Base-by-base conservation (phyloP, 2,113 vertebrate species). In the Rhabdornis inornatus region DNA sequence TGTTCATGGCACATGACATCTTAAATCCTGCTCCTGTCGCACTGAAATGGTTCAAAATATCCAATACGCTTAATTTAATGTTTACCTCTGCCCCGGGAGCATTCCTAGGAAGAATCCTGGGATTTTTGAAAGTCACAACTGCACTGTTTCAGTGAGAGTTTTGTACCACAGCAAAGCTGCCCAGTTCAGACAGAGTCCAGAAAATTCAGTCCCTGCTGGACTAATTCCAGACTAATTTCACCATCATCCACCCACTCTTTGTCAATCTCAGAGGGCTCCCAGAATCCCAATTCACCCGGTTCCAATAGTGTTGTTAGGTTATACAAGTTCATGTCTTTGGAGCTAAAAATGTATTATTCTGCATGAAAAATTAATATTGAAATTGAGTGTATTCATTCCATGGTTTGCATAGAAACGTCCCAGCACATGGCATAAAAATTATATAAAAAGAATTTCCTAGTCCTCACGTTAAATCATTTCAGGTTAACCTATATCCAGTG, bases 101-200 rank as follows among this genome's bases (percentile, higher is more conserved):
- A 21, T 37, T 78, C 19, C 47, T 49, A 69, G 49, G 44, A 88
- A 64, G n/a, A 64, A 53, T 37, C 37, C 37, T 23, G 37, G 37
- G 45, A 59, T 28, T 79, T 80, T 0, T 81, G 23, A 78, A 69
- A 87, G 31, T 30, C 2, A 4, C 16, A 14, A 13, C 9, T 22
- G 13, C 0, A 0, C 25, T 65, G 23, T 68, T 75, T 78, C 47
- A 76, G 57, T 0, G 4, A 21, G 8, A 76, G 44, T 42, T 53
- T 10, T 69, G 49, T 45, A 16, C 33, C 28, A 40, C 4, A n/a
- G 53, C 45, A 53, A 57, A 68, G 39, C 70, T 84, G 47, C 40
- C 66, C 33, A 9, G 19, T 42, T 70, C 42, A 89, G 47, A 47
- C 19, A 71, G 37, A 50, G 18, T 27, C 13, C 18, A 55, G 59